A percentile compares a stretch with the other conserved stretches of the same genome.
Evolutionary conservation across 2,113 vertebrate species (phyloP).

Genomic region (Lucifuga dentata): DNA sequence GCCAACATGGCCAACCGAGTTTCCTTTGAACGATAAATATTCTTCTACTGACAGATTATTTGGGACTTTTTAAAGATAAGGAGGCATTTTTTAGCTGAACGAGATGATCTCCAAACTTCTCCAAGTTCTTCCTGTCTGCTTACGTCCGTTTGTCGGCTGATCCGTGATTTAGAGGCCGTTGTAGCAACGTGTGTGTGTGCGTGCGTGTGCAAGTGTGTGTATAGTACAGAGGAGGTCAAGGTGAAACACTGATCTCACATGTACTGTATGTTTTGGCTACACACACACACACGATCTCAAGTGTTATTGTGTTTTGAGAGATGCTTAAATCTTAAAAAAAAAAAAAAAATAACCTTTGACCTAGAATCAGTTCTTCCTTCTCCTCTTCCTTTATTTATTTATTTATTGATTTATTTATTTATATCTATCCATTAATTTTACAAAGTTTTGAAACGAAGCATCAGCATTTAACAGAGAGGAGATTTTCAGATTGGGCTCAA

Average conservation of each 20-base stretch:
- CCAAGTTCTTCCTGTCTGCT: neutral
- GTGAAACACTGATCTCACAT: slow-evolving; percentile 1
- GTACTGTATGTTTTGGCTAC: slow-evolving; percentile 30
- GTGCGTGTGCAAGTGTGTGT: neutral
- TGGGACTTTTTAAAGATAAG: neutral
- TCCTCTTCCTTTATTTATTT: too few relatives aligned
- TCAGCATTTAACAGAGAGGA: too few relatives aligned
- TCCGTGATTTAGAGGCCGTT: neutral
- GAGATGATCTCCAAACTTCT: too few relatives aligned
- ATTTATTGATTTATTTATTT: too few relatives aligned
- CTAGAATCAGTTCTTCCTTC: too few relatives aligned
- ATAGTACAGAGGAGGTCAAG: neutral
- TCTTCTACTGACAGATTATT: neutral
- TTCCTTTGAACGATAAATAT: too few relatives aligned
- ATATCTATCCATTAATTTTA: too few relatives aligned
- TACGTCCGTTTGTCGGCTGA: slow-evolving; percentile 36
- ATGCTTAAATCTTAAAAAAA: neutral
- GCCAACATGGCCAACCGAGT: too few relatives aligned
- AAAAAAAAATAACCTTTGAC: too few relatives aligned
- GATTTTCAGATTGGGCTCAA: too few relatives aligned
- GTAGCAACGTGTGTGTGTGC: neutral
- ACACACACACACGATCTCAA: neutral
- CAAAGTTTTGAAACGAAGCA: too few relatives aligned
- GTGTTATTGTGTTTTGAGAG: neutral
- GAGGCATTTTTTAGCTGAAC: neutral